phyloP scores from a whole-genome alignment of 2,888 invertebrate genomes.

The Drosophila hawaiiensis region DNA sequence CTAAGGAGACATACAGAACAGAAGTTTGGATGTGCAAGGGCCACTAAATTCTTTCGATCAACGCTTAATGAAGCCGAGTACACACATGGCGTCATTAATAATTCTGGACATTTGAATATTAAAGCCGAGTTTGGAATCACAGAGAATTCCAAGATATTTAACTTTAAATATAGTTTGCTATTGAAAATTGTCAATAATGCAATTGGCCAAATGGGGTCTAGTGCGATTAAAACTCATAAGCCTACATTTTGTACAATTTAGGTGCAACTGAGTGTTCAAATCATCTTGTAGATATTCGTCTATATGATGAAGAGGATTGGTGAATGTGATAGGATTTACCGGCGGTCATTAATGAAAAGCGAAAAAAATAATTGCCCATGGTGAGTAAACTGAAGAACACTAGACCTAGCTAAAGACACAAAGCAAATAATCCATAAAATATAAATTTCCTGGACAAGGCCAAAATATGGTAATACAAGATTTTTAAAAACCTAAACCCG shows the following conservation, averaged over 20 bases:
- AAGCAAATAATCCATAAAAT: too few relatives aligned
- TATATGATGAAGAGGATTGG: neutral
- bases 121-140: too few relatives aligned
- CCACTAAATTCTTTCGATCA: neutral
- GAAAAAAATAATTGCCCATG: too few relatives aligned
- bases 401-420: too few relatives aligned
- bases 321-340: neutral
- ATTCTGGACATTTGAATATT: neutral
- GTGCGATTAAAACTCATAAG: neutral
- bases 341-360: too few relatives aligned
- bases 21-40: neutral
- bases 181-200: neutral
- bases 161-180: neutral
- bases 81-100: neutral
- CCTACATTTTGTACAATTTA: neutral
- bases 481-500: too few relatives aligned
- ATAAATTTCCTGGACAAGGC: too few relatives aligned
- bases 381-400: too few relatives aligned
- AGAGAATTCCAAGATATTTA: neutral
- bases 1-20: neutral
- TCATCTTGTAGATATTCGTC: neutral
- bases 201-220: neutral
- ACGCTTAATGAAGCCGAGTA: neutral
- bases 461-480: too few relatives aligned
- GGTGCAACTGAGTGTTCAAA: neutral